A percentile compares a stretch with the other conserved stretches of the same genome.
Evolutionary conservation across 2,797 vertebrate species (phyloP).

Genomic region (Hephaestus fuliginosus): DNA sequence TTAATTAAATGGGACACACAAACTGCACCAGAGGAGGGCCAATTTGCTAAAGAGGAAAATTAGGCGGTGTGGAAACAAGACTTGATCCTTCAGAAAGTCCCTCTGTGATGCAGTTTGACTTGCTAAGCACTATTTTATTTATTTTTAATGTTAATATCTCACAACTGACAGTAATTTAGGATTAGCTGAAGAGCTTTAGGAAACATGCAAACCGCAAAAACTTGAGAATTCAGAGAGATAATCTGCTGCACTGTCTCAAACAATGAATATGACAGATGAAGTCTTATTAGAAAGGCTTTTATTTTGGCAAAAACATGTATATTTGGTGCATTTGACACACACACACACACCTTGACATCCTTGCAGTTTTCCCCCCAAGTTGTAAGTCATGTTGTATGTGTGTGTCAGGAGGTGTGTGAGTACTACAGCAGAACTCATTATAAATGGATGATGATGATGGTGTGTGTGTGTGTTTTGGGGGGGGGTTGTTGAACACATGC

Average conservation of each 20-base stretch:
- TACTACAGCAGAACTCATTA: background rate
- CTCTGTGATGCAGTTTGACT: background rate
- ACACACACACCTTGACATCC: background rate
- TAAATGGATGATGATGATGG: background rate
- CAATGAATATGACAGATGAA: background rate
- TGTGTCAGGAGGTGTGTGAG: background rate
- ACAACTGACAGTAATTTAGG: background rate
- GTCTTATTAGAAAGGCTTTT: no score
- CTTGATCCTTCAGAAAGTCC: background rate
- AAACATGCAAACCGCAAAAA: background rate
- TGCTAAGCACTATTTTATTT: background rate
- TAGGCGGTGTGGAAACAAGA: constrained; percentile 2
- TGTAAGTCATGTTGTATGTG: background rate
- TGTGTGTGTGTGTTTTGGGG: no score
- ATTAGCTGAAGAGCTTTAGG: background rate
- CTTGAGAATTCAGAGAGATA: background rate
- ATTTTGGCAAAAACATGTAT: background rate
- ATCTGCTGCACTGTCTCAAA: no score
- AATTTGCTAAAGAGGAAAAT: constrained; percentile 24
- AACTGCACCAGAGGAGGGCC: constrained; percentile 18
- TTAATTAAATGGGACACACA: constrained; percentile 33
- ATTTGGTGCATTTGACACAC: background rate
- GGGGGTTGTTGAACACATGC: constrained; percentile 8
- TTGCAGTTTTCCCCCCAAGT: background rate
- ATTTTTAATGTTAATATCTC: no score